These are phyloP conservation scores for Syncerus caffer DNA, from an alignment of 2,797 vertebrate species.

Conservation along the genomic window DNA sequence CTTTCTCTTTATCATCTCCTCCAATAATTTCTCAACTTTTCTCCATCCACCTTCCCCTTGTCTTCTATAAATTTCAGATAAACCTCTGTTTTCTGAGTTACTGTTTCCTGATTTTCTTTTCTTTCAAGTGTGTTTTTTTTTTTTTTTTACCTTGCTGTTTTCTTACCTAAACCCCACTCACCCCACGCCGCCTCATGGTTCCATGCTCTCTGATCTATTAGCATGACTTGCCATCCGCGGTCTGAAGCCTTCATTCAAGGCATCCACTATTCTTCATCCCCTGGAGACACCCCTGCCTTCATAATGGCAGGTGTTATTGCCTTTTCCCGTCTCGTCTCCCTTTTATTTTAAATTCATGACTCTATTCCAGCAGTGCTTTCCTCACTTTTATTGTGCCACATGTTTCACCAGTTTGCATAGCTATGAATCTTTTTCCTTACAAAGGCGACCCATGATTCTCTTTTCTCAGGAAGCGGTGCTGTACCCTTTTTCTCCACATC, in stretches of 20 bases:
- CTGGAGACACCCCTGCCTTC: too few species aligned
- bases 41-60: background rate
- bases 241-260: background rate
- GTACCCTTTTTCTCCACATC: background rate
- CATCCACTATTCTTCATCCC: background rate
- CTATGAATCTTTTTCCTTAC: background rate
- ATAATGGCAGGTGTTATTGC: background rate
- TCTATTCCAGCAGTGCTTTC: background rate
- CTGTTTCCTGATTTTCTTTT: background rate
- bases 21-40: background rate
- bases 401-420: background rate
- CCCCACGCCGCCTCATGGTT: rapidly evolving
- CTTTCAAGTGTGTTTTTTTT: background rate
- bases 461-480: background rate
- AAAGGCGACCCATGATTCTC: background rate
- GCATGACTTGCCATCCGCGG: background rate
- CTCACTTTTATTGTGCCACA: background rate
- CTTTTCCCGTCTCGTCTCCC: background rate
- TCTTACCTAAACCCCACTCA: background rate
- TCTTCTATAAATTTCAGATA: background rate
- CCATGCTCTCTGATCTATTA: background rate
- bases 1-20: background rate
- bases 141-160: background rate
- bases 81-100: background rate
- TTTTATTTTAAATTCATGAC: background rate